Evolutionary conservation across 2,797 vertebrate genomes (phyloP), one percentile per base, ranked within the genome.

Genomic region (Botia kubotai): DNA sequence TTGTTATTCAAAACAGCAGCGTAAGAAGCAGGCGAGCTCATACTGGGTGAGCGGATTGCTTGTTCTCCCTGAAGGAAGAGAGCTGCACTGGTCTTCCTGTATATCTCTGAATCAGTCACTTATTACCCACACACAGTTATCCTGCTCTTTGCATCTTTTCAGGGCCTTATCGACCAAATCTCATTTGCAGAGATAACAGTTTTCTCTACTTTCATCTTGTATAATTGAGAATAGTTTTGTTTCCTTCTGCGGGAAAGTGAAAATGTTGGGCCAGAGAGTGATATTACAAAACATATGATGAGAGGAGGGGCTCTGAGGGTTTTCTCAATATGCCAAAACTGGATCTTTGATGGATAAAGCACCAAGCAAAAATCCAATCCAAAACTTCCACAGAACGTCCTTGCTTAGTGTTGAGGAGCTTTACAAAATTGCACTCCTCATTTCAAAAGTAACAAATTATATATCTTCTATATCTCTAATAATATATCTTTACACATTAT

Each of bases 41-140:
- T 60, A 67, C 80, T 62, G 81, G 82, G 69, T 82, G 76, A 76
- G 87, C 84, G 66, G 2, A 87, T 75, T 75, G 66, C 50, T 82
- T 83, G 81, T 77, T 83, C 82, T 43, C 69, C 73, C 71, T 46
- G 46, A 50, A 85, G 81, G 72, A 75, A 82, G 16, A 82, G 63
- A 70, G 77, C 6, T 26, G 48, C 58, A 52, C 84, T 75, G 26
- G 58, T 84, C 63, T 48, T 36, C 53, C 60, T 62, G 73, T 71
- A 67, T 76, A 62, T 72, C 60, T 72, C 36, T 10, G 53, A 84
- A 82, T 79, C 74, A 72, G 57, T 74, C 73, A 72, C 70, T 63
- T 76, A 80, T 82, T 86, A 74, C 86, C 72, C n/a, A 83, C 83
- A 83, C 43, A 85, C 84, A 85, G 58, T 85, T 48, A 80, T 75